Conservation (phyloP, 1,140 invertebrate species). For the Trachymyrmex septentrionalis region DNA sequence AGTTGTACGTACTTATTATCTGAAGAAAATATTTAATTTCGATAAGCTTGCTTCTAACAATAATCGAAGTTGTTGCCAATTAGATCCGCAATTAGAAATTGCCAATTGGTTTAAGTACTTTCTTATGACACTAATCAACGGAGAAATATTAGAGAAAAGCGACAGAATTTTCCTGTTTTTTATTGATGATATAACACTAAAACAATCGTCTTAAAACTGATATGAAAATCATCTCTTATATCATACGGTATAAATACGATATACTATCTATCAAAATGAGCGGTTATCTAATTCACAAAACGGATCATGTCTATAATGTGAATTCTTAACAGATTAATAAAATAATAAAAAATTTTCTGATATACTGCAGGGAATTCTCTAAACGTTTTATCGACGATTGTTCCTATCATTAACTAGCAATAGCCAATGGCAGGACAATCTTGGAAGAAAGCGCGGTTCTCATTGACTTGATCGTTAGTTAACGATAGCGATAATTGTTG, state of each 20-base stretch:
- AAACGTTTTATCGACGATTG: too few relatives aligned
- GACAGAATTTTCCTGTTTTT: not conserved
- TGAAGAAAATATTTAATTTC: not conserved
- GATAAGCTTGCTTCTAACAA: not conserved
- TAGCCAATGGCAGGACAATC: too few relatives aligned
- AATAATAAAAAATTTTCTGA: not conserved
- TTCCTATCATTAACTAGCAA: too few relatives aligned
- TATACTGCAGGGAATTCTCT: not conserved
- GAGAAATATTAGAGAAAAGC: not conserved
- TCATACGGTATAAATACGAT: not conserved
- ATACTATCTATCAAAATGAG: constrained; percentile 2
- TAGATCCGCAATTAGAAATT: not conserved
- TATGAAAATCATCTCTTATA: not conserved
- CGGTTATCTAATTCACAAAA: constrained; percentile 21
- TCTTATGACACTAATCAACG: not conserved
- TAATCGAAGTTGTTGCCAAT: not conserved
- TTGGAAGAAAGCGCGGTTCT: too few relatives aligned
- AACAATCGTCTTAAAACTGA: not conserved
- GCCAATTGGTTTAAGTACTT: not conserved
- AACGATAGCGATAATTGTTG: too few relatives aligned
- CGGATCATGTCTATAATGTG: not conserved
- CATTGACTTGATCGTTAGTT: too few relatives aligned
- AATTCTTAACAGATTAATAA: not conserved
- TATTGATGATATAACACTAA: not conserved
- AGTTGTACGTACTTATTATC: not conserved